phyloP scores from a whole-genome alignment of 2,888 invertebrate species.

The Rhagium mordax region DNA sequence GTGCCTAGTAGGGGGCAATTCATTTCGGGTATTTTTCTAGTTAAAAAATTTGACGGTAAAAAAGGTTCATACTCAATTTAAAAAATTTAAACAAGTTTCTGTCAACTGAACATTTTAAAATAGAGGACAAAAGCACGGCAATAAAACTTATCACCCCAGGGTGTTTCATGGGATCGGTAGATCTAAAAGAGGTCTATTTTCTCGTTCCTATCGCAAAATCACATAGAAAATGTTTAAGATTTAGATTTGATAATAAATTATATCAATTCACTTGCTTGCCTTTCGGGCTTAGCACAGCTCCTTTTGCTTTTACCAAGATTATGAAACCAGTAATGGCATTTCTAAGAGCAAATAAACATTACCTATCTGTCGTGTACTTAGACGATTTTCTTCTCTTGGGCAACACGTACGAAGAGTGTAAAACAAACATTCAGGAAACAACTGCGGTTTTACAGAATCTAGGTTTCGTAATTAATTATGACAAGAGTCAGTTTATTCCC shows the following conservation, averaged over 20 bases:
- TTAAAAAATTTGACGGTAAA: slow-evolving; percentile 7
- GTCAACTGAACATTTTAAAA: slow-evolving; percentile 7
- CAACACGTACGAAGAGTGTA: slow-evolving; percentile 5
- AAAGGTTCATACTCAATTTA: slow-evolving; percentile 4
- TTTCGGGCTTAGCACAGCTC: slow-evolving; percentile 1
- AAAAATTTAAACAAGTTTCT: slow-evolving; percentile 11
- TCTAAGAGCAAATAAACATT: slow-evolving; percentile 7
- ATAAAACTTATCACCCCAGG: slow-evolving; percentile 15
- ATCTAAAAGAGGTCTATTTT: slow-evolving; percentile 20
- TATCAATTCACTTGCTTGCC: slow-evolving; percentile 14
- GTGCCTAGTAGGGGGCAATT: not conserved
- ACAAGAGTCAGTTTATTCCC: slow-evolving; percentile 1
- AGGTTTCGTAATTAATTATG: slow-evolving; percentile 15
- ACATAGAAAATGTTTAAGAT: slow-evolving; percentile 19
- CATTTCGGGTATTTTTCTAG: slow-evolving; percentile 5
- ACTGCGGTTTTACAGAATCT: slow-evolving; percentile 6
- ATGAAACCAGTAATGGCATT: slow-evolving; percentile 13
- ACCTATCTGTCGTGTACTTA: slow-evolving; percentile 11
- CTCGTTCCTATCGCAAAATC: slow-evolving; percentile 4
- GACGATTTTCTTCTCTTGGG: slow-evolving; percentile 12
- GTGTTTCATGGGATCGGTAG: slow-evolving; percentile 12
- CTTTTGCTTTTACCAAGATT: slow-evolving; percentile 4
- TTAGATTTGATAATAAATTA: slow-evolving; percentile 9
- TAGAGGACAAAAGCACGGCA: slow-evolving; percentile 14
- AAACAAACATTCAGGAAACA: slow-evolving; percentile 3